A percentile compares a stretch with the other conserved stretches of the same genome.
Conservation (phyloP, 37 sponge, comb jelly and placozoan species). For the Oopsacas minuta region DNA sequence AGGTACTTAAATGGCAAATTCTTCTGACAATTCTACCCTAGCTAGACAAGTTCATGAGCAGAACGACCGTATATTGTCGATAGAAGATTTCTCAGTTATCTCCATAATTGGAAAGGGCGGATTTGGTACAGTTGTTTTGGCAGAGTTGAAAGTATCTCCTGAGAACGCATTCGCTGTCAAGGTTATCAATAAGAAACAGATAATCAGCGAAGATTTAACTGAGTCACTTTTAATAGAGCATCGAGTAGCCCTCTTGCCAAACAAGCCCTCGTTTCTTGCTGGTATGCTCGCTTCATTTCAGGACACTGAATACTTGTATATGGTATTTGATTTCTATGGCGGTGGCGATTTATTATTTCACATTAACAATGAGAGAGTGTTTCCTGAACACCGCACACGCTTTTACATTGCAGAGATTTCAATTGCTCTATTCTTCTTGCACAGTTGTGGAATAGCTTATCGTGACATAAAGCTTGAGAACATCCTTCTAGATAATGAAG, state of each 20-base stretch:
- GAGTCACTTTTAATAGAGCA: not conserved
- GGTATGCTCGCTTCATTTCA: slow-evolving; percentile 5
- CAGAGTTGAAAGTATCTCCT: not conserved
- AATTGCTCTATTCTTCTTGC: not conserved
- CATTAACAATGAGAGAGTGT: not conserved
- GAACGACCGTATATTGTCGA: not conserved
- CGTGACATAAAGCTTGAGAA: not conserved
- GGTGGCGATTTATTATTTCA: not conserved
- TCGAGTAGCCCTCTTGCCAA: not conserved
- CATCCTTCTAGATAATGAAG: not conserved
- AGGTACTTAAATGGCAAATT: not conserved
- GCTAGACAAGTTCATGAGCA: not conserved
- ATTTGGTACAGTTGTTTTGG: not conserved
- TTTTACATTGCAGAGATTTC: slow-evolving; percentile 11
- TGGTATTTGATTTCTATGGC: not conserved
- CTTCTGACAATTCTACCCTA: not conserved
- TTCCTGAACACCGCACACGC: not conserved
- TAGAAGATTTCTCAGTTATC: not conserved
- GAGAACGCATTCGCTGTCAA: not conserved
- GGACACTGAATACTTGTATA: not conserved
- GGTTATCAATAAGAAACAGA: not conserved
- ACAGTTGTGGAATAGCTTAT: not conserved
- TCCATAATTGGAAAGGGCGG: not conserved
- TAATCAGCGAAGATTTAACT: not conserved
- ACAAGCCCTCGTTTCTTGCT: not conserved